These are phyloP conservation scores for Dicrostonyx torquatus DNA, from an alignment of 2,797 vertebrate species.

Conservation along the genomic window DNA sequence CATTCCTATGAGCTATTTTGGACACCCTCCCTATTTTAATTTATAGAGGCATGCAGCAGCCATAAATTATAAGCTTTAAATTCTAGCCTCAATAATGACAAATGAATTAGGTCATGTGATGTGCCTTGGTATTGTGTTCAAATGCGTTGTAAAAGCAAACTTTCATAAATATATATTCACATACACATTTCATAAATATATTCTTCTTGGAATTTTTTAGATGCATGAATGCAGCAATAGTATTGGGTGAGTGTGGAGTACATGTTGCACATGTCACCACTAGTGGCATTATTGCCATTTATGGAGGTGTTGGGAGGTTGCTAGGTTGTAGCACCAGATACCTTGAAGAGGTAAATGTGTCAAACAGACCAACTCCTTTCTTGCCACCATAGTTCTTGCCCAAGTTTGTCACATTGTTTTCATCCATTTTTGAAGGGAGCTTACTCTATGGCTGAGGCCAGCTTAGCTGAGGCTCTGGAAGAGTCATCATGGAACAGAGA, in stretches of 20 bases:
- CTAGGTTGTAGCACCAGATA: background rate
- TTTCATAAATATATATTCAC: background rate
- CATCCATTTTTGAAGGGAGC: background rate
- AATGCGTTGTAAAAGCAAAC: background rate
- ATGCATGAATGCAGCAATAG: background rate
- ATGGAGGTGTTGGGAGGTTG: background rate
- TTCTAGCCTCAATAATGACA: constrained; percentile 24
- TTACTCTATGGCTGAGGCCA: background rate
- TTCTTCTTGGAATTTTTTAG: background rate
- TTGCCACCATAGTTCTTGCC: background rate
- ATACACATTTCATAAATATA: background rate
- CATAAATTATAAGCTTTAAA: constrained; percentile 63
- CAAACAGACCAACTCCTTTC: background rate
- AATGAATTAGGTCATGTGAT: constrained; percentile 57
- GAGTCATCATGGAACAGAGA: background rate
- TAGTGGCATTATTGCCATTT: background rate
- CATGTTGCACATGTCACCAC: background rate
- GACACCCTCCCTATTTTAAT: constrained; percentile 67
- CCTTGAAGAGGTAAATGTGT: background rate
- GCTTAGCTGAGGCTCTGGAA: background rate
- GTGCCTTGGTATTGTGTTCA: background rate
- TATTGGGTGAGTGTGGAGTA: background rate
- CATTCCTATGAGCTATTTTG: constrained; percentile 54
- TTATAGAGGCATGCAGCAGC: constrained; percentile 20
- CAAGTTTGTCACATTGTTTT: background rate